Conservation (phyloP, 2,888 invertebrate genomes). For the Aricia artaxerxes region DNA sequence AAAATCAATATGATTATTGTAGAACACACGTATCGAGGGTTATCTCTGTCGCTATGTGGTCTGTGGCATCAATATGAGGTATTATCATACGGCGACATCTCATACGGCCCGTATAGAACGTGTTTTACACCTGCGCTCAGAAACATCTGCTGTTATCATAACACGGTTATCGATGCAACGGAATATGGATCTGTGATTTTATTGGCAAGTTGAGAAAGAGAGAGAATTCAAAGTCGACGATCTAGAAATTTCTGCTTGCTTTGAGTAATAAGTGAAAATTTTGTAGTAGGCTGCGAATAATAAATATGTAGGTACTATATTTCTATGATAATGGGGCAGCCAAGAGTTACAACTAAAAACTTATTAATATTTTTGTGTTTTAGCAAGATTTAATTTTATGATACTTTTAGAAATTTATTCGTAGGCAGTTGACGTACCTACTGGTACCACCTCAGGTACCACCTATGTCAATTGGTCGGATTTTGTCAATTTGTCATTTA, state of each 20-base stretch:
- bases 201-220: neutral
- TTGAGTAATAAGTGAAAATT: too few species aligned
- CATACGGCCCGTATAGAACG: slow-evolving; percentile 25
- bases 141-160: slow-evolving; percentile 26
- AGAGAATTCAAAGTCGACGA: neutral
- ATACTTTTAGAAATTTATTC: too few species aligned
- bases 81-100: slow-evolving; percentile 27
- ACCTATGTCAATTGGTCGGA: too few species aligned
- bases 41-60: neutral
- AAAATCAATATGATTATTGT: too few species aligned
- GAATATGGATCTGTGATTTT: neutral
- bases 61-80: neutral
- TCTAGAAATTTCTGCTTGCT: neutral
- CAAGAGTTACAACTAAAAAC: too few species aligned
- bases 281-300: too few species aligned
- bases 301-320: too few species aligned
- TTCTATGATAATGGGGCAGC: too few species aligned
- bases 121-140: slow-evolving; percentile 11
- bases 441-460: too few species aligned
- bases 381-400: too few species aligned
- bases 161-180: slow-evolving; percentile 15
- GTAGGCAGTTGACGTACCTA: too few species aligned
- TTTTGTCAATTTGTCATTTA: too few species aligned
- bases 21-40: neutral
- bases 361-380: neutral